Base-by-base conservation (phyloP, 2,113 vertebrate genomes). In the Fulica atra region DNA sequence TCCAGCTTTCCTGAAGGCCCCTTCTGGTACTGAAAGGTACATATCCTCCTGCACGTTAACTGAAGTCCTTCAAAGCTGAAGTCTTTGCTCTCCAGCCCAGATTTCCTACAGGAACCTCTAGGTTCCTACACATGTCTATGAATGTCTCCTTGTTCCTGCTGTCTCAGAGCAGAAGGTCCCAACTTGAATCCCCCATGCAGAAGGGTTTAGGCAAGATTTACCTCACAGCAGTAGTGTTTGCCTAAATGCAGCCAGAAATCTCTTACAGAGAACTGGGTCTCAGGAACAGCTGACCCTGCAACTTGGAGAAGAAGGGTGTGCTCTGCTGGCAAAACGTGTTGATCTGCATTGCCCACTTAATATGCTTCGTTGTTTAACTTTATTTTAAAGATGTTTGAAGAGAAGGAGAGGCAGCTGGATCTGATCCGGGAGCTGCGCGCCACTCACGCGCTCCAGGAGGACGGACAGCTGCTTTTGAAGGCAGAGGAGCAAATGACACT, bases 361-460 rank as follows among this genome's bases (percentile, higher is more conserved):
- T 70, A 46, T 72, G 54, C 33, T 80, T n/a, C 21, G 17, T 77
- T 65, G 69, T 61, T 88, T 86, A 59, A 64, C 57, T 95, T 50
- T 81, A 31, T 95, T 87, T 96, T 87, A 18, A 96, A 99, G 99
- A 99, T 99, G 98, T 99, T 99, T 96, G 98, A 98, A 94, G 98
- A 98, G 51, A 99, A 99, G 80, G 98, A 99, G 93, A 99, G 98
- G 96, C 95, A 97, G 0, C 40, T 97, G 80, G 99, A 99, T 31
- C 96, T 99, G 92, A 99, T 99, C 95, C 97, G 65, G 83, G 99
- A 99, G 89, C 92, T 99, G 64, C 98, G 98, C 61, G 98, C 97
- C 25, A 98, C 97, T 33, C 98, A 99, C 0, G 97, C 98, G 0
- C 97, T 99, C 7, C 98, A 99, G 88, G 97, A 96, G 35, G 98